phyloP scores from a whole-genome alignment of 2,113 vertebrate species.

The Ellobius talpinus region DNA sequence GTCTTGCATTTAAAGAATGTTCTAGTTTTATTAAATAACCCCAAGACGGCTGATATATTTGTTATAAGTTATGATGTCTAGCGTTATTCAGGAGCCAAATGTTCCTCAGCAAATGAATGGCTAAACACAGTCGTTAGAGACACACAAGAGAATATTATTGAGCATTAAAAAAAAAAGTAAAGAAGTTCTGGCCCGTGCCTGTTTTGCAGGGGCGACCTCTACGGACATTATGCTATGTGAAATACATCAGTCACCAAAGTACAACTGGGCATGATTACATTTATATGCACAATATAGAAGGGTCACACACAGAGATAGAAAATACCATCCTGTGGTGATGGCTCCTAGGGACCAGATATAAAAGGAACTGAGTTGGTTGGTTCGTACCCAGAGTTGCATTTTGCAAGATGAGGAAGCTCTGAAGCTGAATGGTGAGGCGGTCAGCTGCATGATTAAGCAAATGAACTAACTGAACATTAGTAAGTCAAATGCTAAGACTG shows the following conservation, averaged over 20 bases:
- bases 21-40: not conserved
- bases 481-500: not conserved
- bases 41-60: not conserved
- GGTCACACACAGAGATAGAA: not conserved
- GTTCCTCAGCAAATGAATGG: not conserved
- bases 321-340: not conserved
- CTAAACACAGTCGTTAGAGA: not conserved
- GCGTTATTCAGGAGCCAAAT: not conserved
- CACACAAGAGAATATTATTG: not conserved
- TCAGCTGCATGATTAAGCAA: not conserved
- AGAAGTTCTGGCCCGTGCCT: not conserved
- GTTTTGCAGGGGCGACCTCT: not conserved
- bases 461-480: not conserved
- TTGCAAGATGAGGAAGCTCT: not conserved
- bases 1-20: not conserved
- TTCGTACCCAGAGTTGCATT: not conserved
- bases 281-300: not conserved
- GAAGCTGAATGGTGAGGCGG: not conserved
- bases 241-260: not conserved
- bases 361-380: not conserved
- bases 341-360: fast-evolving
- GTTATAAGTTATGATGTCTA: not conserved
- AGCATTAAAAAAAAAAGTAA: not conserved
- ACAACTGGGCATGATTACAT: not conserved
- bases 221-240: not conserved